Conservation (phyloP, 2,888 invertebrate genomes). For the Microdon myrmicae region DNA sequence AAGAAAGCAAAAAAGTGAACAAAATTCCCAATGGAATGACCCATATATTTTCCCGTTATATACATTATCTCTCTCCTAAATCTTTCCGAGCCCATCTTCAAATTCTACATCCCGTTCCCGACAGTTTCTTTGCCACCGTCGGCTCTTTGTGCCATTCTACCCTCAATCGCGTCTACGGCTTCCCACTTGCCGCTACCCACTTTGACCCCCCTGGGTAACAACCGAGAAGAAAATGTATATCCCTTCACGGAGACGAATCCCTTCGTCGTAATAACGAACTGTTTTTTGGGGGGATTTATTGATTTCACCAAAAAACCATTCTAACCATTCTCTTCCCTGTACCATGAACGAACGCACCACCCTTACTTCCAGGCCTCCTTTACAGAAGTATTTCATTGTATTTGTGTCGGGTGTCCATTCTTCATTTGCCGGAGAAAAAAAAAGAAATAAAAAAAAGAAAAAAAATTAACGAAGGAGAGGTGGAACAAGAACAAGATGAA, state of each 20-base stretch:
- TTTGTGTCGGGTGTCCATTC: slow-evolving; percentile 16
- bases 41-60: slow-evolving; percentile 59
- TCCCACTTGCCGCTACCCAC: slow-evolving; percentile 8
- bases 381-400: slow-evolving; percentile 18
- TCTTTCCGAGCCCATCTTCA: slow-evolving; percentile 38
- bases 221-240: slow-evolving; percentile 42
- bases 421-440: slow-evolving; percentile 8
- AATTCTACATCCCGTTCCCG: slow-evolving; percentile 8
- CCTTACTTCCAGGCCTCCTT: not conserved
- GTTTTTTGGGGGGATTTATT: slow-evolving; percentile 48
- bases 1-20: slow-evolving; percentile 22
- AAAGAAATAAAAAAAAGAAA: no score
- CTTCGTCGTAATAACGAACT: slow-evolving; percentile 47
- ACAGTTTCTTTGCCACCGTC: no score
- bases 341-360: slow-evolving; percentile 24
- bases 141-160: no score
- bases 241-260: slow-evolving; percentile 48
- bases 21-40: slow-evolving; percentile 65
- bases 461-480: no score
- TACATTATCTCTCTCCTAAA: slow-evolving; percentile 53
- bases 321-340: slow-evolving; percentile 44
- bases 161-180: no score
- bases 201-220: slow-evolving; percentile 6
- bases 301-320: slow-evolving; percentile 50
- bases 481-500: not conserved